phyloP scores from a whole-genome alignment of 2,113 vertebrate species.

The Platycercus adscitus region DNA sequence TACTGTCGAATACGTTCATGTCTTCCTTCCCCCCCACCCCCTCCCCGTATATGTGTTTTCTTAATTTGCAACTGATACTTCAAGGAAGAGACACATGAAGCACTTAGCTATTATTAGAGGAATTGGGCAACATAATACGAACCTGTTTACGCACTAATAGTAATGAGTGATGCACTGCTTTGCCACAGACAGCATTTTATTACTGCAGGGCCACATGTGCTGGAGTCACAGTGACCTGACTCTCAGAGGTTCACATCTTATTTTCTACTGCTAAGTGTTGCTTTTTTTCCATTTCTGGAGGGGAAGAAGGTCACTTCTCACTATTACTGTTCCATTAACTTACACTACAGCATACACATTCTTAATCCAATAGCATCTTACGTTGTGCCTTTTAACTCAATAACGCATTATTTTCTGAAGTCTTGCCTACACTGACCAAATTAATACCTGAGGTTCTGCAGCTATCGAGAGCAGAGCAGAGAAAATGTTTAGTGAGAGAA shows the following conservation, averaged over 20 bases:
- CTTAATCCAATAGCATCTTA: conserved; percentile 50
- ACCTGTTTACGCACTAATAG: conserved; percentile 15
- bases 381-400: conserved; percentile 21
- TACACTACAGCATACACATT: conserved; percentile 33
- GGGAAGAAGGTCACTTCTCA: conserved; percentile 67
- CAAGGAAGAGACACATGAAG: neutral
- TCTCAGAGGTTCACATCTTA: conserved; percentile 63
- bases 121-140: neutral
- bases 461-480: neutral
- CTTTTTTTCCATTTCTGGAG: conserved; percentile 66
- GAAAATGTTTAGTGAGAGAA: neutral
- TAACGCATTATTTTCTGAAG: conserved; percentile 34
- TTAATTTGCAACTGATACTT: conserved; percentile 16
- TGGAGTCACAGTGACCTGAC: conserved; percentile 49
- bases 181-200: conserved; percentile 58
- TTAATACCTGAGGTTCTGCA: conserved; percentile 19
- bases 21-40: too few species aligned
- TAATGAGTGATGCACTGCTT: neutral
- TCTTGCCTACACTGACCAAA: conserved; percentile 9
- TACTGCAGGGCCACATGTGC: conserved; percentile 44
- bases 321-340: conserved; percentile 70
- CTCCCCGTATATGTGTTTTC: neutral
- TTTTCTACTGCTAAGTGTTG: conserved; percentile 64
- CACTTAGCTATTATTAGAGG: conserved; percentile 26
- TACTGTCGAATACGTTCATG: neutral